Evolutionary conservation across 2,113 vertebrate genomes (phyloP), one percentile per base, ranked within the genome.

Genomic region (Nothocercus nigrocapillus): DNA sequence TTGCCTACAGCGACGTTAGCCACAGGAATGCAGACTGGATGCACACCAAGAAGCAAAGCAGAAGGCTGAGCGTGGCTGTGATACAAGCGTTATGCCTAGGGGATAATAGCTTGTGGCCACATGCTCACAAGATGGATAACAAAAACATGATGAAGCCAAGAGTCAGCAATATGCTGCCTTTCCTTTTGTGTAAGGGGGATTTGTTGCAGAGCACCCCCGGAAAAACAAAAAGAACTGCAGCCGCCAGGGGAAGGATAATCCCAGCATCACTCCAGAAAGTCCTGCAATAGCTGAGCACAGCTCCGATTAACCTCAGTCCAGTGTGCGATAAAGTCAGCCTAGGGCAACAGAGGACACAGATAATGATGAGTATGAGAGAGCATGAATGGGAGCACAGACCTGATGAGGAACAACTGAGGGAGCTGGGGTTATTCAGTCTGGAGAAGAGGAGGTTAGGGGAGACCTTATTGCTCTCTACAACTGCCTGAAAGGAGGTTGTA

Each of bases 221-320:
- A 56, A 28, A 75, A 63, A 7, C 67, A 2, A 13, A 30, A 5
- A 5, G 2, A 67, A 19, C 62, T 66, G 22, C 76, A 67, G 75
- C 53, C 62, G 11, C 0, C 0, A 66, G 22, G 56, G 72, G 27
- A 62, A 68, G 38, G 34, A 14, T 68, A 88, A 6, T 0, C 7
- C n/a, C 86, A 90, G 45, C 77, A 63, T 2, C 77, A 27, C 44
- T 47, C 38, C 20, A 63, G 49, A 34, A 81, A 22, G 28, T 30
- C 7, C 36, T n/a, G 20, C 42, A 0, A 0, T 4, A 22, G 12
- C 13, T 28, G 36, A 54, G 62, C 1, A 1, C 27, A 67, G n/a
- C 30, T 85, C 18, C 73, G 66, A n/a, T 30, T n/a, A 22, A 40
- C 14, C 64, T 1, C 12, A 49, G 25, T 56, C 34, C 1, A 0